Conservation (phyloP, 2,797 vertebrate species). For the Cynodonichthys magdalenae region DNA sequence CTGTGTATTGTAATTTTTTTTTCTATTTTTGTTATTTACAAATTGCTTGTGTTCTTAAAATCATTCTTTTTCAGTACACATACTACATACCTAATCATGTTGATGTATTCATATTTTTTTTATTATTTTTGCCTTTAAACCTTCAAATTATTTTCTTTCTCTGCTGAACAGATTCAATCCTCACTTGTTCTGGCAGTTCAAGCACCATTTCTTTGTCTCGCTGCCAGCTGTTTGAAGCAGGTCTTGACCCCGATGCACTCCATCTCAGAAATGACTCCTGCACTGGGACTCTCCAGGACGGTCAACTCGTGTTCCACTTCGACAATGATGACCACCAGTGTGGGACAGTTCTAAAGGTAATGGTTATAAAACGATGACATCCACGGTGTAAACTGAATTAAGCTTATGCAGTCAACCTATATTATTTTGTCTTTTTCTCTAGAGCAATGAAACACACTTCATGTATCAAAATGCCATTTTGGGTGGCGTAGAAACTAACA, state of each 20-base stretch:
- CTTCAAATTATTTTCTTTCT: neutral
- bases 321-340: conserved; percentile 62
- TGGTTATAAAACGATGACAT: neutral
- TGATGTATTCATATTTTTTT: no score
- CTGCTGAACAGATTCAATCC: conserved; percentile 56
- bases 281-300: conserved; percentile 50
- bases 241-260: conserved; percentile 53
- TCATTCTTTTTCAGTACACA: no score
- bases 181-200: conserved; percentile 61
- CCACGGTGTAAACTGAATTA: neutral
- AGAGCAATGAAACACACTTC: conserved; percentile 79
- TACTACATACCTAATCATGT: no score
- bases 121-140: neutral
- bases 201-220: conserved; percentile 73
- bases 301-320: conserved; percentile 71
- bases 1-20: neutral
- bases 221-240: conserved; percentile 77
- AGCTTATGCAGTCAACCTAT: neutral
- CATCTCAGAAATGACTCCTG: conserved; percentile 71
- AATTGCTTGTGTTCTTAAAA: no score
- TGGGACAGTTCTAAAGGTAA: conserved; percentile 73
- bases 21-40: no score
- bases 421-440: neutral
- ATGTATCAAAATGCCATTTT: conserved; percentile 75
- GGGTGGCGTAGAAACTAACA: conserved; percentile 39